Base-by-base conservation (phyloP, 1,140 invertebrate species). In the Drosophila nannoptera region DNA sequence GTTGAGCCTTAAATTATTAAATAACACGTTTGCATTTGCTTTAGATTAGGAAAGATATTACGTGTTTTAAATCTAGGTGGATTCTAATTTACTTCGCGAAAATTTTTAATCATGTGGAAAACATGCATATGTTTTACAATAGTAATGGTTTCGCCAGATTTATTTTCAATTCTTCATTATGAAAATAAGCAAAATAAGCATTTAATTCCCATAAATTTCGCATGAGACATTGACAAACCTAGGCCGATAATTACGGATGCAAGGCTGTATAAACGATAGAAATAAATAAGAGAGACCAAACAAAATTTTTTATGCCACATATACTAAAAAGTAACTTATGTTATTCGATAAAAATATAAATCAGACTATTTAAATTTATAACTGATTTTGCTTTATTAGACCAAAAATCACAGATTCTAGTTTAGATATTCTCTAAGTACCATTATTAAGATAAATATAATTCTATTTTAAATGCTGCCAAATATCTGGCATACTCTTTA, bases 1-100 rank as follows among this genome's bases (percentile, higher is more conserved):
- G 67, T 66, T 58, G 68, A 52, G 48, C 42, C 55, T 50, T 52
- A 54, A 59, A 69, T 84, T 84, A 75, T 82, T 84, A 72, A 84
- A 78, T 82, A 82, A 82, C 78, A 78, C 68, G 68, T 77, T 63
- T 69, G 38, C 43, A 65, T 35, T 9, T 14, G 53, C 50, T 66
- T 38, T 7, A 58, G 46, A 22, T 7, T 33, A 46, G 43, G 63
- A 40, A 14, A 63, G 45, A 43, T 45, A 64, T 43, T 56, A 49
- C 16, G 45, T 64, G 52, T 36, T 50, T 32, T 8, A 32, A 33
- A 14, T 29, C 45, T 48, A 46, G 29, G 45, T 33, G 45, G 16
- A 32, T 53, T 52, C 58, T 65, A 32, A 58, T 52, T 58, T 65
- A 46, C 8, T 35, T 11, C 62, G 54, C 63, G 48, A n/a, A 22